These are phyloP conservation scores for Stramonita haemastoma DNA, from an alignment of 2,888 invertebrate genomes.

Conservation along the genomic window DNA sequence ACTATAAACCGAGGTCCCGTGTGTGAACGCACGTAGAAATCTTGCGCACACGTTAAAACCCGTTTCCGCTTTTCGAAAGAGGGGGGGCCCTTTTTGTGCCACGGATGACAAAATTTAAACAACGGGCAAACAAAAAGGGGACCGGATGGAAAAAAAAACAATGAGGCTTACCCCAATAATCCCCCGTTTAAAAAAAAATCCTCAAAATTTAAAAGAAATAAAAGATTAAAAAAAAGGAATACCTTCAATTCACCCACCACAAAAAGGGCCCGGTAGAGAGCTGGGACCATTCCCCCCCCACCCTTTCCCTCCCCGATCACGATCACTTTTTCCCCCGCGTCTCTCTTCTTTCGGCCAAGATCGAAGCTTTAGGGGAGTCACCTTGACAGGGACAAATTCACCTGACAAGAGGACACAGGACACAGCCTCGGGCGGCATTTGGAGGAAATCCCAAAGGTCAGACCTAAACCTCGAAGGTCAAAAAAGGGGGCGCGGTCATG, in stretches of 20 bases:
- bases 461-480: neutral
- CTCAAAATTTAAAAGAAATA: too few species aligned
- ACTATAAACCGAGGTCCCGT: too few species aligned
- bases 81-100: too few species aligned
- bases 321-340: neutral
- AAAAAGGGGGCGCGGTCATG: neutral
- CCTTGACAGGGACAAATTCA: neutral
- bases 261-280: slow-evolving; percentile 28
- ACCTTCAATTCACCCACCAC: neutral
- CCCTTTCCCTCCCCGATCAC: neutral
- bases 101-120: too few species aligned
- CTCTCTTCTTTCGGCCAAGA: neutral
- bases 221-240: too few species aligned
- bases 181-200: too few species aligned
- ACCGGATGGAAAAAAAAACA: too few species aligned
- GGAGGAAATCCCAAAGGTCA: slow-evolving; percentile 18
- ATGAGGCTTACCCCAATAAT: too few species aligned
- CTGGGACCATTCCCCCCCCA: neutral
- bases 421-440: slow-evolving; percentile 32
- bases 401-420: neutral
- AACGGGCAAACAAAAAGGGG: too few species aligned
- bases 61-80: too few species aligned
- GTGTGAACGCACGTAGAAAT: too few species aligned
- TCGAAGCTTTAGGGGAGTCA: neutral
- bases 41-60: too few species aligned